phyloP scores from a whole-genome alignment of 2,888 invertebrate species.

The Sialis lutaria region DNA sequence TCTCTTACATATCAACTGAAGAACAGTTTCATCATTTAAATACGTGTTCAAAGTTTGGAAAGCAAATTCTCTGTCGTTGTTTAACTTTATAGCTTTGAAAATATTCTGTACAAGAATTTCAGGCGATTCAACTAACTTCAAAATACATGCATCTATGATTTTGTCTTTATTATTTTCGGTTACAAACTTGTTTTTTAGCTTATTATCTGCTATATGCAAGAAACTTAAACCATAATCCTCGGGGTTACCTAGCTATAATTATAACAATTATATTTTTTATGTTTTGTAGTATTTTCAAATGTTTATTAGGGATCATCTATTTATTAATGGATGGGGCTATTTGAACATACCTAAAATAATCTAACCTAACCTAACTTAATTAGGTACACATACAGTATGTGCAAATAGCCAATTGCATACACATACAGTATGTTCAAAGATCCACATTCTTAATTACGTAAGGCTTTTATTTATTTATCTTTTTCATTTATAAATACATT shows the following conservation, averaged over 20 bases:
- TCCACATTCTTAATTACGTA: no score
- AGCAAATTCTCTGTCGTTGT: neutral
- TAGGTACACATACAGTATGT: no score
- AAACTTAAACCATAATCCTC: neutral
- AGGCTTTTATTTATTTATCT: no score
- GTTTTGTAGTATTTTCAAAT: no score
- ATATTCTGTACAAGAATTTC: neutral
- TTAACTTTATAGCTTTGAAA: neutral
- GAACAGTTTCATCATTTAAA: neutral
- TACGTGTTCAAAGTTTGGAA: neutral
- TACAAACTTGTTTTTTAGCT: neutral
- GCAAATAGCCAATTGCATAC: no score
- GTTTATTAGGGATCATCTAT: no score
- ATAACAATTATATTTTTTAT: neutral
- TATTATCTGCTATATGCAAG: neutral
- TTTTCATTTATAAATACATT: no score
- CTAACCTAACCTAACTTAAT: no score
- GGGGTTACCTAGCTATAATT: neutral
- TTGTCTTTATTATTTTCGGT: neutral
- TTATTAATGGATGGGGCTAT: no score
- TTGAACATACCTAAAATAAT: no score
- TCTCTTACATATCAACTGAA: neutral
- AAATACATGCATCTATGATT: neutral
- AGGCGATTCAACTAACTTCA: neutral
- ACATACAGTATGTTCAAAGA: no score